Percentiles rank a stretch among this genome's conserved stretches.
phyloP scores from a whole-genome alignment of 2,888 invertebrate species.

The Drosophila austrosaltans region DNA sequence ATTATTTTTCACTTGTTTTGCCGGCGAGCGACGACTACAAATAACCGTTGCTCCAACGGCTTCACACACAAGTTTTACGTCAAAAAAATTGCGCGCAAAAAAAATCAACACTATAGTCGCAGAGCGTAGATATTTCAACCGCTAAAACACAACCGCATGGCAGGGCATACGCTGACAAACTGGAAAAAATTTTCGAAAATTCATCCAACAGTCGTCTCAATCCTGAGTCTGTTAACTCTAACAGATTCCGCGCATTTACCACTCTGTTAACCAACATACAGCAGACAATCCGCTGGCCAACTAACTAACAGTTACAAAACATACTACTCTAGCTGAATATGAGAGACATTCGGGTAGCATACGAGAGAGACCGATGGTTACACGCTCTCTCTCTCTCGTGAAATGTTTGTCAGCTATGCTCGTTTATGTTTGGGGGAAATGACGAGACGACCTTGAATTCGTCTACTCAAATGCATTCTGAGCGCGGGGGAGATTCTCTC shows the following conservation, averaged over 20 bases:
- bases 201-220: constrained; percentile 8
- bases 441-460: constrained; percentile 66
- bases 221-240: background rate
- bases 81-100: constrained; percentile 60
- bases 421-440: constrained; percentile 30
- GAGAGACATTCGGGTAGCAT: constrained; percentile 16
- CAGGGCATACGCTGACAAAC: constrained; percentile 69
- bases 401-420: constrained; percentile 51
- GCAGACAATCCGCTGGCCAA: background rate
- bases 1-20: constrained; percentile 25
- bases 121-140: constrained; percentile 42
- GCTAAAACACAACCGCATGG: constrained; percentile 66
- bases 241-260: background rate
- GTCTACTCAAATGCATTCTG: constrained; percentile 32
- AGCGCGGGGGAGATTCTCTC: constrained; percentile 25
- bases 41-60: constrained; percentile 6
- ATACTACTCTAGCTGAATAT: constrained; percentile 57
- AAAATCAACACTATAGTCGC: constrained; percentile 30
- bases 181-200: constrained; percentile 39
- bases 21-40: constrained; percentile 9
- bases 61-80: constrained; percentile 24
- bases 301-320: constrained; percentile 15
- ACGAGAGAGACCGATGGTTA: too few species aligned
- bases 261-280: background rate
- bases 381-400: constrained; percentile 12